Evolutionary conservation across 2,113 vertebrate genomes (phyloP), one percentile per base, ranked within the genome.

Genomic region (Ceratotherium simum): DNA sequence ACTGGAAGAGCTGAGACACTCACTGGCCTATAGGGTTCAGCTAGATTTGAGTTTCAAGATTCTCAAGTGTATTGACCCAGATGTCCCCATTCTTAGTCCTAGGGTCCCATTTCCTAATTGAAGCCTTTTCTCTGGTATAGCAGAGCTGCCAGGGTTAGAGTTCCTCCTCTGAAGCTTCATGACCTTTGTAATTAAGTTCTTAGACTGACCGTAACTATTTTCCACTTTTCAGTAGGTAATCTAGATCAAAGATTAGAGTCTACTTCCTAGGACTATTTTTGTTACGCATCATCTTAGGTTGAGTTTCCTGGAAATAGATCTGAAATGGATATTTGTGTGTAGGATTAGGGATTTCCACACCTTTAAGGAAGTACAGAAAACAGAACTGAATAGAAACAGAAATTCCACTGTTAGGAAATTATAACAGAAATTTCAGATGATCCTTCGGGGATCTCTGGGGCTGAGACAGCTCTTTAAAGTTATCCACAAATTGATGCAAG

Each of bases 131-230:
- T 83, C 12, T 67, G 39, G n/a, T 62, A 25, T 42, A 27, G n/a
- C 8, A 87, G 56, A 87, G 80, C 46, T 87, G 17, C 69, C 51
- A 11, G 39, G 11, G 21, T 67, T 86, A 87, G 91, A 75, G 54
- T 90, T 92, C 46, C 21, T 78, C 73, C 75, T 87, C 39, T 95
- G 69, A 79, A 79, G 46, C 1, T 90, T 62, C 1, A 18, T 39
- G 75, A 60, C 18, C 25, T 16, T 84, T 80, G 70, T 69, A 93
- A 97, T 69, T 81, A 88, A 21, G 6, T 90, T 86, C 69, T 91
- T 72, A 13, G 33, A 36, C 48, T 95, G 93, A 96, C 39, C 39
- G 88, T 88, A 90, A 9, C 29, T 82, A 93, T 96, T 73, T 70
- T 1, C 11, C 6, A 64, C 25, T 10, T n/a, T 69, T 90, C 17